Percentiles rank a stretch among this genome's conserved stretches.
Evolutionary conservation across 2,888 invertebrate genomes (phyloP).

Genomic region (Thera obeliscata): DNA sequence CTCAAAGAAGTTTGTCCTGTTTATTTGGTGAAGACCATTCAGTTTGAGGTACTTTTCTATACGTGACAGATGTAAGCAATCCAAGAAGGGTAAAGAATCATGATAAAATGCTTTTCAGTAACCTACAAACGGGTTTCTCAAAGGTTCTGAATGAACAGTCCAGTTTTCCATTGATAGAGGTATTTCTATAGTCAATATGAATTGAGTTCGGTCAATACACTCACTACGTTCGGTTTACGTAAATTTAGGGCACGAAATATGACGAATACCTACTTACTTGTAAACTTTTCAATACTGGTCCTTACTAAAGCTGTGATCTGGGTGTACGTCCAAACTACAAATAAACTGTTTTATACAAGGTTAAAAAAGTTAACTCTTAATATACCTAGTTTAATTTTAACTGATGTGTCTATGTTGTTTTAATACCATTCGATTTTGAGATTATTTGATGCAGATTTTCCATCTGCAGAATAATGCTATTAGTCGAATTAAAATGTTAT

Average conservation of each 20-base stretch:
- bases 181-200: constrained; percentile 37
- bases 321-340: too few species aligned
- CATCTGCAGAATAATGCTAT: too few species aligned
- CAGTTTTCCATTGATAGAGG: constrained; percentile 37
- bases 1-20: constrained; percentile 20
- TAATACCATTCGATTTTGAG: too few species aligned
- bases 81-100: constrained; percentile 56
- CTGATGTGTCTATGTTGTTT: too few species aligned
- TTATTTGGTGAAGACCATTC: constrained; percentile 38
- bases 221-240: constrained; percentile 6
- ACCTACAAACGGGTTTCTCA: constrained; percentile 50
- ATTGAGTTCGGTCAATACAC: constrained; percentile 19
- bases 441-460: too few species aligned
- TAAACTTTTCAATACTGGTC: too few species aligned
- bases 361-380: too few species aligned
- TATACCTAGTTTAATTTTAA: too few species aligned
- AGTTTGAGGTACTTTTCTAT: constrained; percentile 57
- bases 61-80: constrained; percentile 67
- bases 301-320: too few species aligned
- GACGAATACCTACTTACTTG: not conserved
- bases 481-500: too few species aligned
- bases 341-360: too few species aligned
- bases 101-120: constrained; percentile 71
- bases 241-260: constrained; percentile 4
- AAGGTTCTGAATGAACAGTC: constrained; percentile 33